These are phyloP conservation scores for Diadumene lineata DNA, from an alignment of 92 coral and sea anemone genomes.

Conservation along the genomic window DNA sequence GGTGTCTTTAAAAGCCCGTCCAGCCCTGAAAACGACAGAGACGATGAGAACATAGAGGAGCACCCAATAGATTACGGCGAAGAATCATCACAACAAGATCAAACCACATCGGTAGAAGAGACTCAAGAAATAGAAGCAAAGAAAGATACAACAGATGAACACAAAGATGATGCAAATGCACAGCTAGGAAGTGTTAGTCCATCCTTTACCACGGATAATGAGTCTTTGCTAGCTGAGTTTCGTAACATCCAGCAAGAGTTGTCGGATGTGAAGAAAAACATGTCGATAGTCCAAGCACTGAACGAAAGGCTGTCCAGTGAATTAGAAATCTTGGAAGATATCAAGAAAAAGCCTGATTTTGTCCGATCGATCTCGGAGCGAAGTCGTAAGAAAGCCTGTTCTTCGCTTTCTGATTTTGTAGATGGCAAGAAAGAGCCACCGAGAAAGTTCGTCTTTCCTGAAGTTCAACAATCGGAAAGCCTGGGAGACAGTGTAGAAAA, in stretches of 20 bases:
- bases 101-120: background rate
- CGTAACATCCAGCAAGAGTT: conserved; percentile 48
- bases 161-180: too few species aligned
- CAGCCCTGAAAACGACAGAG: background rate
- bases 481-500: conserved; percentile 4
- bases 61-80: background rate
- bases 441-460: conserved; percentile 2
- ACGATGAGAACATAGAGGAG: background rate
- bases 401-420: background rate
- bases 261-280: conserved; percentile 42
- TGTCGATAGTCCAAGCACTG: conserved; percentile 37
- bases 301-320: conserved; percentile 41
- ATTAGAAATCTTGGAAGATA: conserved; percentile 28
- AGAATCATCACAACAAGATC: background rate
- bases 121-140: background rate
- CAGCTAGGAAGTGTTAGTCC: too few species aligned
- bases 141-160: background rate
- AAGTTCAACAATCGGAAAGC: background rate
- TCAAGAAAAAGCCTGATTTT: conserved; percentile 19
- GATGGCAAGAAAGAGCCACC: conserved; percentile 12
- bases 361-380: conserved; percentile 14
- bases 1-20: background rate
- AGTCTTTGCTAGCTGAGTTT: conserved; percentile 34
- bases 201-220: too few species aligned
- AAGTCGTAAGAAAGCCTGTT: conserved; percentile 25